A percentile compares a stretch with the other conserved stretches of the same genome.
Conservation (phyloP, 2,113 vertebrate species). For the Neomonachus schauinslandi region DNA sequence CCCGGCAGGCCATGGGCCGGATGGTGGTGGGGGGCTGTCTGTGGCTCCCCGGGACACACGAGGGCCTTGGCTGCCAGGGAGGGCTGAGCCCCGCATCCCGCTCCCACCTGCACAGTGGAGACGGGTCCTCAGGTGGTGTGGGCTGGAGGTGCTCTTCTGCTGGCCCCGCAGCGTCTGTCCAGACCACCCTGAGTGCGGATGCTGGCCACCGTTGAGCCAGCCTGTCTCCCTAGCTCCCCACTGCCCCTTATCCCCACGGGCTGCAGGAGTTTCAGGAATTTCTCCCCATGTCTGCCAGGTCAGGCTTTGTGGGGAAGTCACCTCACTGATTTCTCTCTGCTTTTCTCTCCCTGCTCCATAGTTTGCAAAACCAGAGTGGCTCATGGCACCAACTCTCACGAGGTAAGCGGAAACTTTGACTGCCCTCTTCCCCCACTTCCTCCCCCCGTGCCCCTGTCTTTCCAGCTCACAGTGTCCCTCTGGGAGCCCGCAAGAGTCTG, state of each 20-base stretch:
- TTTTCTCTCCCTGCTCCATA: constrained; percentile 82
- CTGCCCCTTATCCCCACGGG: background rate
- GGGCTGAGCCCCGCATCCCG: rapidly evolving
- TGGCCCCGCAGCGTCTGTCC: rapidly evolving
- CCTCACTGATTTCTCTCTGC: constrained; percentile 26
- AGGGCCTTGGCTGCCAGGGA: background rate
- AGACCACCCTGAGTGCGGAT: too few relatives aligned
- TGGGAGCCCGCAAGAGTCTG: background rate
- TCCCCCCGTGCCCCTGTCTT: rapidly evolving
- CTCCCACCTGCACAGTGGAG: background rate
- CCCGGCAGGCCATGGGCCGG: rapidly evolving
- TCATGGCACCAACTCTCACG: constrained; percentile 98
- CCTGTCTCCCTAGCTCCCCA: background rate
- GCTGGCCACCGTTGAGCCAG: background rate
- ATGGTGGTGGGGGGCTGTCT: rapidly evolving
- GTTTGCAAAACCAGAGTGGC: constrained; percentile 99
- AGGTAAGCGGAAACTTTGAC: constrained; percentile 89
- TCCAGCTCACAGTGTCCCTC: rapidly evolving
- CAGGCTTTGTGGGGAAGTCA: too few relatives aligned
- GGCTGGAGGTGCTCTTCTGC: background rate
- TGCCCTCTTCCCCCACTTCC: rapidly evolving
- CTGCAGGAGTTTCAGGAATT: background rate
- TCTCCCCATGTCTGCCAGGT: rapidly evolving
- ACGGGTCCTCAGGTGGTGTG: background rate
- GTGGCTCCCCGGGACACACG: background rate